These are phyloP conservation scores for Scrobipalpa atriplicella DNA, from an alignment of 2,888 invertebrate species.

Conservation along the genomic window DNA sequence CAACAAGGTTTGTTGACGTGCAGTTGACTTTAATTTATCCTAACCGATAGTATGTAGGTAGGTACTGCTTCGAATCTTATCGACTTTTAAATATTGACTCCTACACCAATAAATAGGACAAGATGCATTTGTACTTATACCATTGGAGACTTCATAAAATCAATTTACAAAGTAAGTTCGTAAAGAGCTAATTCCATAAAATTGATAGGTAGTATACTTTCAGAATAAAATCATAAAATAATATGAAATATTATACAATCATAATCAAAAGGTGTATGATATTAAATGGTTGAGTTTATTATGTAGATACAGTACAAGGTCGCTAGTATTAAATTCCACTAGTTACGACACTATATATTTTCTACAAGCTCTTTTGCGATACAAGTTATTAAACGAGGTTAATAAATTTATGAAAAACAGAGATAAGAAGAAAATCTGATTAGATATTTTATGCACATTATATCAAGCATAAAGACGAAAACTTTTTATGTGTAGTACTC, in stretches of 20 bases:
- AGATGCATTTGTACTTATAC: neutral
- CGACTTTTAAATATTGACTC: conserved; percentile 21
- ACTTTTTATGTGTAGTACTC: no score
- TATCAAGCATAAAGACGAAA: no score
- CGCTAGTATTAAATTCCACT: neutral
- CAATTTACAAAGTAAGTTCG: no score
- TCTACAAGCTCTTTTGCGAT: no score
- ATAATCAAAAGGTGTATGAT: neutral
- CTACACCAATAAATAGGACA: conserved; percentile 6
- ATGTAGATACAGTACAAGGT: neutral
- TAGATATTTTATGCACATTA: no score
- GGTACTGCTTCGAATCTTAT: conserved; percentile 2
- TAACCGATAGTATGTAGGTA: neutral
- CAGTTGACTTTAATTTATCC: conserved; percentile 21
- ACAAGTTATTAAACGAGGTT: no score
- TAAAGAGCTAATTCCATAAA: no score
- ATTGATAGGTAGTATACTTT: neutral
- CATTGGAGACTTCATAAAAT: neutral
- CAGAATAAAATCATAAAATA: neutral
- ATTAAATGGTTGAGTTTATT: neutral
- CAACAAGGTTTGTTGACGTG: conserved; percentile 12
- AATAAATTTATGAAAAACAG: no score
- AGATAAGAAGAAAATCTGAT: no score
- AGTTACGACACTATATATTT: neutral
- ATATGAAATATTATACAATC: neutral